Evolutionary conservation across 1,140 invertebrate species (phyloP), one percentile per base, ranked within the genome.

Genomic region (Eumeta japonica): DNA sequence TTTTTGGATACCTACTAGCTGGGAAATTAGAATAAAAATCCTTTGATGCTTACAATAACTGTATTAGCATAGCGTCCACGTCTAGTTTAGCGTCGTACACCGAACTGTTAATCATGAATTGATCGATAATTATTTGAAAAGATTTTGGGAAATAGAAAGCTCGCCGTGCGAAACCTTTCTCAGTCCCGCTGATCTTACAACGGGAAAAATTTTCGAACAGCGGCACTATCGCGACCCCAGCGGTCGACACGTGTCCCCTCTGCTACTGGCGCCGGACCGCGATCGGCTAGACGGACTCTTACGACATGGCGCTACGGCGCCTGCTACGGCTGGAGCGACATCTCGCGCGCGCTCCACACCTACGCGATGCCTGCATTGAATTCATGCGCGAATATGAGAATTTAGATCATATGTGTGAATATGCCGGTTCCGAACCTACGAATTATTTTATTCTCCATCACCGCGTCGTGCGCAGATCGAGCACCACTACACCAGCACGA

Each of bases 371-470:
- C 13, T 30, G 12, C 12, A 14, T 30, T 12, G 10, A 30, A 14
- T 30, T 30, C 13, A 30, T 30, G 28, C 7, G 12, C 5, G 28
- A 30, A 14, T 30, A 30, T 12, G 28, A 30, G 12, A 12, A 5
- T 10, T 12, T 30, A 5, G 28, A 14, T 11, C 28, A 30, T 14
- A 30, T 30, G 28, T 9, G 12, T 11, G 5, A 9, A 5, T 30
- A 30, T 14, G 13, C 5, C 7, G 28, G 28, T 13, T 7, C 7
- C 5, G 13, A 10, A 9, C 7, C 4, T 10, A 30, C 5, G 4
- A 14, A 14, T 5, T 30, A 30, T 14, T 30, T 30, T 5, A 30
- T 30, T 30, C 28, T 12, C 5, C 28, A 30, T 30, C 28, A 30
- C 28, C 5, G 20, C 20, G n/a, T 24, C 20, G 5, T 5, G 5